Evolutionary conservation across 2,888 invertebrate species (phyloP).

Genomic region (Azorinus chamasolen): DNA sequence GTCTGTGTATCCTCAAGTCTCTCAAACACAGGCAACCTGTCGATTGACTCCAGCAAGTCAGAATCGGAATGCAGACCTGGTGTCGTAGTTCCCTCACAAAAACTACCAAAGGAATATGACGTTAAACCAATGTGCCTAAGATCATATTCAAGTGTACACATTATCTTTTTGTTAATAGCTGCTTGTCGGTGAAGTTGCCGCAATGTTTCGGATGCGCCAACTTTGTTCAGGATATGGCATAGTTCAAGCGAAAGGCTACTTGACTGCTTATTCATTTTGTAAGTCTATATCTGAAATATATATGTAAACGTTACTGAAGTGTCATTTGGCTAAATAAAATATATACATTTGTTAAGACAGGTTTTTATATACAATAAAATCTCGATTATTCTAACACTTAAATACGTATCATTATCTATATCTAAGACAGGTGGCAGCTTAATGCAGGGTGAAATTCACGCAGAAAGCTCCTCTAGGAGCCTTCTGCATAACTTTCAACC

Average conservation of each 20-base stretch:
- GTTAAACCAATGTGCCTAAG: neutral
- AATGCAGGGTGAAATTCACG: too few relatives aligned
- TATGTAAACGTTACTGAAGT: too few relatives aligned
- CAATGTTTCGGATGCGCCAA: neutral
- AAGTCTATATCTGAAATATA: too few relatives aligned
- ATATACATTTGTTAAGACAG: too few relatives aligned
- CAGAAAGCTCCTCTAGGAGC: too few relatives aligned
- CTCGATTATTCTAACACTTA: too few relatives aligned
- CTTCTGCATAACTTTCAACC: too few relatives aligned
- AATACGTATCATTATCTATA: too few relatives aligned
- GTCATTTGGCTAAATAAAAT: too few relatives aligned
- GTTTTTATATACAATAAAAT: too few relatives aligned
- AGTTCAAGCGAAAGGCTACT: neutral
- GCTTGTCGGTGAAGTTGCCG: neutral
- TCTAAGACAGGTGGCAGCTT: too few relatives aligned
- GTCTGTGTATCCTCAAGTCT: neutral
- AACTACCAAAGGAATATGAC: neutral
- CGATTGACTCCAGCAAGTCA: neutral
- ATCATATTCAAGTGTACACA: neutral
- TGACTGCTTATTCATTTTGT: too few relatives aligned
- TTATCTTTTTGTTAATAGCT: neutral
- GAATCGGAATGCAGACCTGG: neutral
- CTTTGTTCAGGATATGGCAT: neutral
- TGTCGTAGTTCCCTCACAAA: slow-evolving; percentile 10
- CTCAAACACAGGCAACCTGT: neutral